Percentiles rank a stretch among this genome's conserved stretches.
Conservation (phyloP, 2,888 invertebrate genomes). For the Caenorhabditis angaria region DNA sequence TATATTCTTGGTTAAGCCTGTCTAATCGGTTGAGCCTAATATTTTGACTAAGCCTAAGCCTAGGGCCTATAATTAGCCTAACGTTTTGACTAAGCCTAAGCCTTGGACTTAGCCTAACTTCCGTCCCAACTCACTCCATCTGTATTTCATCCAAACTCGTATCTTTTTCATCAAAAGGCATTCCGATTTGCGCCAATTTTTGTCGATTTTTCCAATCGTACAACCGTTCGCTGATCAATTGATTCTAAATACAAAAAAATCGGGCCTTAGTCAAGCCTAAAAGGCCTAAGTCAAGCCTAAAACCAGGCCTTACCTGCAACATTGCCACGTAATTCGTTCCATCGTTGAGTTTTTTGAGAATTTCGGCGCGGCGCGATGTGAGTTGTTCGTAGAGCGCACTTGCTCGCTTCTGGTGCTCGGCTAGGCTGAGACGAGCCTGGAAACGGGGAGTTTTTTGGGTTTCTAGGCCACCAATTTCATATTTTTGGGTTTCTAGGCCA, state of each 20-base stretch:
- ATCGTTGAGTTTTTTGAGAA: conserved; percentile 64
- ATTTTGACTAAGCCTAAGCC: no score
- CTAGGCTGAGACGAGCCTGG: conserved; percentile 41
- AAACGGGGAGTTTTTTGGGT: neutral
- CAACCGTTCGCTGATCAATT: conserved; percentile 65
- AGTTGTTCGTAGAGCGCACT: conserved; percentile 61
- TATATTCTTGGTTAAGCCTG: no score
- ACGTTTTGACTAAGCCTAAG: no score
- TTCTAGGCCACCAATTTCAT: no score
- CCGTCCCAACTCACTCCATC: conserved; percentile 55
- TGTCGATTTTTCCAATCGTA: conserved; percentile 72
- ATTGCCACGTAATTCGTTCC: conserved; percentile 63
- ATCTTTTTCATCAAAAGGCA: conserved; percentile 69
- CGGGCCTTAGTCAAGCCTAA: neutral
- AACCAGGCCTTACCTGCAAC: conserved; percentile 49
- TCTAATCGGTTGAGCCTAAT: no score
- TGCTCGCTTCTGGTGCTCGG: conserved; percentile 66
- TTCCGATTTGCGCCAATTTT: conserved; percentile 71
- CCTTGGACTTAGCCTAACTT: neutral
- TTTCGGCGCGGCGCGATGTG: conserved; percentile 40
- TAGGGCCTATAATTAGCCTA: no score
- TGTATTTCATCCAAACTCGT: conserved; percentile 69
- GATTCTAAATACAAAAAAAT: conserved; percentile 53
- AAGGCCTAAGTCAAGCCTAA: no score
- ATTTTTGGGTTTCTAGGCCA: no score